Evolutionary conservation across 2,797 vertebrate species (phyloP).

Genomic region (Pangasius krempfi): DNA sequence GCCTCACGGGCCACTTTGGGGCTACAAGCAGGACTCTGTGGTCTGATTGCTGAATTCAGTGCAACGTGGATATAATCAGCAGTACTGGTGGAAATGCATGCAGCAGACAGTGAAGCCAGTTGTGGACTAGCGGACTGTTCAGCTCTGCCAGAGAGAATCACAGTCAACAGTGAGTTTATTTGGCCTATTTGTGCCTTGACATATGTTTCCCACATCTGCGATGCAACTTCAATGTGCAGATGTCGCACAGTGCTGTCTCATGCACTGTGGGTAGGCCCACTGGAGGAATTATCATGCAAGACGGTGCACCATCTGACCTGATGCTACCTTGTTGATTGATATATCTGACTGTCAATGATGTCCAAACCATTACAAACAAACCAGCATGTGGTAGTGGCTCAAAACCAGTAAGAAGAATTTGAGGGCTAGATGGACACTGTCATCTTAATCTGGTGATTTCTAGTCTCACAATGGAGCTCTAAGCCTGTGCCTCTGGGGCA

Average conservation of each 20-base stretch:
- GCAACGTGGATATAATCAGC: neutral
- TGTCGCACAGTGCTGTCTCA: neutral
- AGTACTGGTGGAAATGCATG: neutral
- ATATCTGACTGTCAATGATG: neutral
- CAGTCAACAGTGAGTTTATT: neutral
- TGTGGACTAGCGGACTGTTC: neutral
- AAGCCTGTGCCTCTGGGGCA: neutral
- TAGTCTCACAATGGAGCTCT: neutral
- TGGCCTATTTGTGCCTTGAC: neutral
- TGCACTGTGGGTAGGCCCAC: neutral
- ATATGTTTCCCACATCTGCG: neutral
- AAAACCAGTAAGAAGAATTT: neutral
- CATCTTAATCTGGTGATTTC: neutral
- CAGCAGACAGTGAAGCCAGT: neutral
- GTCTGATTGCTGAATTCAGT: neutral
- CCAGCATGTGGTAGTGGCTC: neutral
- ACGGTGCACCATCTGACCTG: neutral
- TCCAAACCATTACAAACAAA: too few species aligned
- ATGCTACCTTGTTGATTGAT: neutral
- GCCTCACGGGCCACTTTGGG: neutral
- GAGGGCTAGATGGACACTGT: neutral
- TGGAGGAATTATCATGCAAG: neutral
- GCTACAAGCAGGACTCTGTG: neutral
- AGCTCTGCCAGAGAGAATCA: neutral
- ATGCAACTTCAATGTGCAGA: neutral